Base-by-base conservation (phyloP, 2,113 vertebrate species). In the Pluvialis apricaria region DNA sequence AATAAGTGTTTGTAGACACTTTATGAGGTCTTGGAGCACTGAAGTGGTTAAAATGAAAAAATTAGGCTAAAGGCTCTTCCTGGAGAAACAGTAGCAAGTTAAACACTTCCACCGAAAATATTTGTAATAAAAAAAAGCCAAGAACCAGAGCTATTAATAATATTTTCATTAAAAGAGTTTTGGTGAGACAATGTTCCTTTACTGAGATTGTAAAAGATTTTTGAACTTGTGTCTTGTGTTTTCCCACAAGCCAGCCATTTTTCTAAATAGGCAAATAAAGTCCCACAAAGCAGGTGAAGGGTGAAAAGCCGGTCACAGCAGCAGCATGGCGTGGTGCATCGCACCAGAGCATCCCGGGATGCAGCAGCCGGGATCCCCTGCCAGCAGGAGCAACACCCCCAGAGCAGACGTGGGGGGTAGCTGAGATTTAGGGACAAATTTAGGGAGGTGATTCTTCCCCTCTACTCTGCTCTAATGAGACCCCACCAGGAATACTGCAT, bases 301-400 rank as follows among this genome's bases (percentile, higher is more conserved):
- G 3, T 10, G 71, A 54, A 44, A 18, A 7, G 49, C 42, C 2
- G 11, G 61, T 49, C 3, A 2, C 31, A 61, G 57, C 44, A 55
- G 40, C 83, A 80, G 51, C 52, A 12, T 1, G 4, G 40, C 1
- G 8, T 4, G 28, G 13, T 15, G 25, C n/a, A 19, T 10, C 4
- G 3, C 49, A 31, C 22, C 1, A 0, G 52, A 6, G 47, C 25
- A 15, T 28, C 52, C 75, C 75, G 42, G 0, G 8, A 22, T 58
- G 44, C 24, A 49, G 81, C 60, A 77, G 64, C 80, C 5, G 3
- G 58, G n/a, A 47, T 34, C 15, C 42, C 24, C 18, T 25, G 14
- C 58, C 64, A 44, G 49, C 38, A 81, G 65, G 18, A 70, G 10
- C 15, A 18, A 64, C 25, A 38, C 12, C 15, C 25, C 31, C 7